phyloP scores from a whole-genome alignment of 1,140 invertebrate genomes.

The Drosophila kepulauana region DNA sequence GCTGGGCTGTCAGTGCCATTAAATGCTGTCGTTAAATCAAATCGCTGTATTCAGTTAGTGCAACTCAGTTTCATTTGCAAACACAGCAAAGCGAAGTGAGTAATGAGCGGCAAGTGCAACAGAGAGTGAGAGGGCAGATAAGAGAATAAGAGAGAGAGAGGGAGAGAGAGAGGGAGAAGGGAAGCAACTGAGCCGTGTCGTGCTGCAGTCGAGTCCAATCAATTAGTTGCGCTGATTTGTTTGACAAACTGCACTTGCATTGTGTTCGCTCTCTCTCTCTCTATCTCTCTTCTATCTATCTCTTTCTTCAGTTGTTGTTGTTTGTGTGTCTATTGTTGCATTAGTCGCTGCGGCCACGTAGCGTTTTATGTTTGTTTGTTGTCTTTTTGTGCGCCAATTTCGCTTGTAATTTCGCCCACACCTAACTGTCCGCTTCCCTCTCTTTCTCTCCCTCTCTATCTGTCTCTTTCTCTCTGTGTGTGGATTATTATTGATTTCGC shows the following conservation, averaged over 20 bases:
- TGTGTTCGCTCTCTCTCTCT: background rate
- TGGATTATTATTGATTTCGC: conserved; percentile 76
- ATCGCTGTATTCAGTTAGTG: conserved; percentile 32
- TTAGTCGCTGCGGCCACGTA: conserved; percentile 45
- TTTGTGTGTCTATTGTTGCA: conserved; percentile 27
- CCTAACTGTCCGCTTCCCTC: conserved; percentile 10
- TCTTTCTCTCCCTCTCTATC: background rate
- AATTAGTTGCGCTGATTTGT: conserved; percentile 61
- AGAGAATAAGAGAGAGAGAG: background rate
- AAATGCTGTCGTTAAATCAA: conserved; percentile 42
- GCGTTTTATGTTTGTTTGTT: conserved; percentile 43
- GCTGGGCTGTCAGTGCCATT: conserved; percentile 4
- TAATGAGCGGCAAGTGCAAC: no score
- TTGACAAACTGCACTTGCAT: conserved; percentile 51
- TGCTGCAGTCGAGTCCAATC: conserved; percentile 30
- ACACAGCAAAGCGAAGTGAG: no score
- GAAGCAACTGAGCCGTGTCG: background rate
- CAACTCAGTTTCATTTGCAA: conserved; percentile 29
- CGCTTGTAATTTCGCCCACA: conserved; percentile 28
- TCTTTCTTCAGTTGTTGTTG: conserved; percentile 7
- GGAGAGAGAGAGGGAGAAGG: background rate
- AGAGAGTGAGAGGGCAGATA: background rate
- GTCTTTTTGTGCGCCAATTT: conserved; percentile 48
- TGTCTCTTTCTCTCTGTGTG: conserved; percentile 25
- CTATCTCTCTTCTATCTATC: background rate